Evolutionary conservation across 2,113 vertebrate species (phyloP), one percentile per base, ranked within the genome.

Genomic region (Onychostoma macrolepis): DNA sequence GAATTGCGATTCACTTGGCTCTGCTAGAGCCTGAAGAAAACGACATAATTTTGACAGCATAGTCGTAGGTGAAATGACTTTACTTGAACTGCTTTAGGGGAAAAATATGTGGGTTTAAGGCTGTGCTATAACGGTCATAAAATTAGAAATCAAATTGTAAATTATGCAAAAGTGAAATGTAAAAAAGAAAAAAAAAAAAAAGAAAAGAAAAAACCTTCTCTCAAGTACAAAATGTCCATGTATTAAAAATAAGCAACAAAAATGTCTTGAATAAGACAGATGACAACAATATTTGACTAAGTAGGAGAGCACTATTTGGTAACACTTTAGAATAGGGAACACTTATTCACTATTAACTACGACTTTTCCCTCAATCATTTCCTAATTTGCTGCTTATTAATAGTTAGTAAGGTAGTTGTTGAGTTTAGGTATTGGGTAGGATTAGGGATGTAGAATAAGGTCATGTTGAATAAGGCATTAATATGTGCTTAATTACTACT

Each of bases 1-100:
- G 69, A 33, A 38, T 72, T 72, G 33, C 2, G 17, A 71, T 84
- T 86, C 85, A 69, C 50, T 61, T 71, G 53, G 53, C 50, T 75
- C 28, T 41, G 75, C 33, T 36, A 69, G 4, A 26, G 17, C 53
- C 50, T 58, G 50, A 80, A 36, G 50, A 38, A 80, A 79, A 33
- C 19, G 8, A 58, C 67, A 69, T 71, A 3, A 71, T 71, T 71
- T 71, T 71, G 67, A 10, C 7, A 21, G 30, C 28, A 19, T 67
- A 30, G 26, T 67, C 63, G 0, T 56, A 24, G 53, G 53, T 58
- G 21, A 53, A 17, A 53, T 53, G 5, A 53, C 19, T 53, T 53
- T 53, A 3, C 4, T 26, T 12, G 10, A 67, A 33, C 0, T 33
- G 15, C 15, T 67, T 67, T 30, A 19, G 3, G 67, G 30, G 2